These are phyloP conservation scores for Parazoanthus swiftii DNA, from an alignment of 92 coral and sea anemone genomes.

Conservation along the genomic window DNA sequence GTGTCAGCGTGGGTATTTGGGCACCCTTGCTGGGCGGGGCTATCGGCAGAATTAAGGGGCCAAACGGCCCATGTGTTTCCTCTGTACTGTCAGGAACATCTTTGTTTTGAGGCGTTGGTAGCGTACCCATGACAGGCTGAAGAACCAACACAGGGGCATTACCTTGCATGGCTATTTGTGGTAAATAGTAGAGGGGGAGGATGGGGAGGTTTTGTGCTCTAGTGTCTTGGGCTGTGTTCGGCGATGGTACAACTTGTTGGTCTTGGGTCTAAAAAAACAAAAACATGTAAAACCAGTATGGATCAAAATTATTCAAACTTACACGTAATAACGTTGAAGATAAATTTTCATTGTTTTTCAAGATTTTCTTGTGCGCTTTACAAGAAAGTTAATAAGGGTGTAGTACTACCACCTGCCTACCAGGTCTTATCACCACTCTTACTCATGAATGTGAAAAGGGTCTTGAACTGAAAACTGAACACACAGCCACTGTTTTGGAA, in stretches of 20 bases:
- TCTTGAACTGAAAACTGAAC: no score
- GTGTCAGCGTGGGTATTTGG: neutral
- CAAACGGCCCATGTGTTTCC: constrained; percentile 21
- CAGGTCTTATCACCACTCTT: no score
- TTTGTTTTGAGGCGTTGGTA: neutral
- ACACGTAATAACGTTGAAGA: no score
- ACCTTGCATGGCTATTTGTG: constrained; percentile 72
- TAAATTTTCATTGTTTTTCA: no score
- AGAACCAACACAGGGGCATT: constrained; percentile 62
- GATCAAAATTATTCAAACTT: no score
- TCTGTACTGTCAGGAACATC: constrained; percentile 1
- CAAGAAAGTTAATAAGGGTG: no score
- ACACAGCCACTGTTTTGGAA: no score
- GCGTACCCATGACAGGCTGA: constrained; percentile 59
- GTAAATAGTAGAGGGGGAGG: constrained; percentile 68
- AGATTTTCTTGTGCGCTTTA: no score
- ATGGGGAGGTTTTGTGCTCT: neutral
- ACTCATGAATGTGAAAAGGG: no score
- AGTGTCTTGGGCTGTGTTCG: neutral
- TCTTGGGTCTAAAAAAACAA: constrained; percentile 3
- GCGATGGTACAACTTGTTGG: neutral
- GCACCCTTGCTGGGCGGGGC: constrained; percentile 27
- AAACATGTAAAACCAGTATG: no score
- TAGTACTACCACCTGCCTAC: no score
- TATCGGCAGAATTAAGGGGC: constrained; percentile 57